Evolutionary conservation across 2,888 invertebrate species (phyloP).

Genomic region (Cryptocephalus moraei): DNA sequence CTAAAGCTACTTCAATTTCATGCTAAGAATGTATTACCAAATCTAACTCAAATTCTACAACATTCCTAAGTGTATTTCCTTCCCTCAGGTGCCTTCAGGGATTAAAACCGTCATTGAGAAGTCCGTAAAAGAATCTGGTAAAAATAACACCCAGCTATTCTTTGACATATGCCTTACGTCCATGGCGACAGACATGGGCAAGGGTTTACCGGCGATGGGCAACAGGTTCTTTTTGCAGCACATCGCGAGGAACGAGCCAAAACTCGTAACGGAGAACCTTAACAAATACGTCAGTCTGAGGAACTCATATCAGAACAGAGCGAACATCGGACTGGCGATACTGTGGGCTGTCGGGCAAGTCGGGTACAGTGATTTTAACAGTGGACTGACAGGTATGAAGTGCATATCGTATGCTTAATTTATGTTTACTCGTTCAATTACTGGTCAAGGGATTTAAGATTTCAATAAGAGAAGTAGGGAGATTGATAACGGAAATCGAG

Average conservation of each 20-base stretch:
- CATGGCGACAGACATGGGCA: conserved; percentile 63
- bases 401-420: too few relatives aligned
- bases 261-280: conserved; percentile 49
- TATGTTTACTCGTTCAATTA: too few relatives aligned
- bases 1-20: too few relatives aligned
- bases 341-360: conserved; percentile 71
- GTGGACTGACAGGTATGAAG: conserved; percentile 55
- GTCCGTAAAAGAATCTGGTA: conserved; percentile 49
- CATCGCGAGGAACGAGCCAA: conserved; percentile 54
- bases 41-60: too few relatives aligned
- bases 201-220: conserved; percentile 54
- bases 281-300: conserved; percentile 53
- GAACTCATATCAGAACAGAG: conserved; percentile 69
- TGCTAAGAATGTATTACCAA: too few relatives aligned
- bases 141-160: conserved; percentile 54
- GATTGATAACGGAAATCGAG: too few relatives aligned
- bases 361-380: conserved; percentile 51
- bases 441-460: too few relatives aligned
- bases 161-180: conserved; percentile 60
- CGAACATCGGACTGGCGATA: conserved; percentile 59
- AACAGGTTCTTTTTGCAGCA: conserved; percentile 63
- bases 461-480: too few relatives aligned
- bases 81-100: conserved; percentile 25
- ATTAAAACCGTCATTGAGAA: conserved; percentile 37
- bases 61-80: background rate